phyloP scores from a whole-genome alignment of 2,113 vertebrate genomes.

The Tichodroma muraria region DNA sequence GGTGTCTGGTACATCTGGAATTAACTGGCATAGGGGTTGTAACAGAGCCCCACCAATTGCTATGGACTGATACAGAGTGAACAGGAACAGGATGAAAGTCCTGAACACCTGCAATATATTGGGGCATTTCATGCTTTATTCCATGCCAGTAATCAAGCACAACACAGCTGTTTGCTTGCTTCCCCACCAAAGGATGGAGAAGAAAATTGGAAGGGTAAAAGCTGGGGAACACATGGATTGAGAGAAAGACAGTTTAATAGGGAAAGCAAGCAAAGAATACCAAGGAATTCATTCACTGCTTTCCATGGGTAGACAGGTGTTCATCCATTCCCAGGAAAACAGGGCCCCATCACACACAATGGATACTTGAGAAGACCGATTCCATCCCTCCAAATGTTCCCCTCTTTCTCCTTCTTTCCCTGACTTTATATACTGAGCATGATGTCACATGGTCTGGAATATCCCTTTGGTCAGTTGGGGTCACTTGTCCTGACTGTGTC shows the following conservation, averaged over 20 bases:
- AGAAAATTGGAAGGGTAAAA: not conserved
- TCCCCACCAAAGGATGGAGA: fast-evolving
- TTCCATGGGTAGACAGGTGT: not conserved
- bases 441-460: not conserved
- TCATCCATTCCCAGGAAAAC: not conserved
- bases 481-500: not conserved
- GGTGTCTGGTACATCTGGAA: not conserved
- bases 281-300: not conserved
- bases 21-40: not conserved
- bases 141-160: not conserved
- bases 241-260: not conserved
- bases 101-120: not conserved
- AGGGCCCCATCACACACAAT: not conserved
- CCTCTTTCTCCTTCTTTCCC: not conserved
- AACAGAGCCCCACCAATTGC: not conserved
- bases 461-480: not conserved
- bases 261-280: not conserved
- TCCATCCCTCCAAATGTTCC: not conserved
- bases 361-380: not conserved
- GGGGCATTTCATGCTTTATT: not conserved
- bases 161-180: not conserved
- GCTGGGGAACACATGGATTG: not conserved
- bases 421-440: no score
- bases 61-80: no score
- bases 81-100: not conserved